Percentiles rank a stretch among this genome's conserved stretches.
These are phyloP conservation scores for Eolophus roseicapilla DNA, from an alignment of 2,113 vertebrate species.

Conservation along the genomic window DNA sequence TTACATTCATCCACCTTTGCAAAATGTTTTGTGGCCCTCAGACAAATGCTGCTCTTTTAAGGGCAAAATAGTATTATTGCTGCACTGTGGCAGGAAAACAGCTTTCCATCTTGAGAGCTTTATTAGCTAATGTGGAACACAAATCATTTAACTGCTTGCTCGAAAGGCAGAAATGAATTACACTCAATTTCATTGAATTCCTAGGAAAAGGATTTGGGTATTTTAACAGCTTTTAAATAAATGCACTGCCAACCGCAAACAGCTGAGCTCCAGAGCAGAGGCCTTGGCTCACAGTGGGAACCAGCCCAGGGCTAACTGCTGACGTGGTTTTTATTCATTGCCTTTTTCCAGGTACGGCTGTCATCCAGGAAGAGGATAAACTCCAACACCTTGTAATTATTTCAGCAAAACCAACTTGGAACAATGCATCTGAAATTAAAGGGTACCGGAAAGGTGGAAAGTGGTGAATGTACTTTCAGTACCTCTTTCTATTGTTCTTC, in stretches of 20 bases:
- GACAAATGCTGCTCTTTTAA: not conserved
- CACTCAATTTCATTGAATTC: not conserved
- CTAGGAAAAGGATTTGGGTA: not conserved
- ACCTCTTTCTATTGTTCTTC: not conserved
- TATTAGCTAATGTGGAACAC: not conserved
- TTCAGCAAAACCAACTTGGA: conserved; percentile 5
- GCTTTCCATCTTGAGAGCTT: not conserved
- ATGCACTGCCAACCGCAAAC: conserved; percentile 9
- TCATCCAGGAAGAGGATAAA: conserved; percentile 25
- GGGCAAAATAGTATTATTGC: not conserved
- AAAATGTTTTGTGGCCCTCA: not conserved
- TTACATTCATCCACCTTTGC: not conserved
- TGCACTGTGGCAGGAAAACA: not conserved
- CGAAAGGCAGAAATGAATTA: not conserved
- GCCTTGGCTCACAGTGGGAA: not conserved
- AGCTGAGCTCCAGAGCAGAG: not conserved
- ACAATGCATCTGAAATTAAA: conserved; percentile 14
- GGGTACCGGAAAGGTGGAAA: not conserved
- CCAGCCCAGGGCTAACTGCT: conserved; percentile 31
- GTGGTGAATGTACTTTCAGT: not conserved
- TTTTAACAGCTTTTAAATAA: conserved; percentile 41
- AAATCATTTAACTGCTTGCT: not conserved
- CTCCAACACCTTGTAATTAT: conserved; percentile 48
- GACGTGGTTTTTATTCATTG: not conserved
- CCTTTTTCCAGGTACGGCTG: conserved; percentile 20